phyloP scores from a whole-genome alignment of 2,888 invertebrate species.

The Stratiomys singularior region DNA sequence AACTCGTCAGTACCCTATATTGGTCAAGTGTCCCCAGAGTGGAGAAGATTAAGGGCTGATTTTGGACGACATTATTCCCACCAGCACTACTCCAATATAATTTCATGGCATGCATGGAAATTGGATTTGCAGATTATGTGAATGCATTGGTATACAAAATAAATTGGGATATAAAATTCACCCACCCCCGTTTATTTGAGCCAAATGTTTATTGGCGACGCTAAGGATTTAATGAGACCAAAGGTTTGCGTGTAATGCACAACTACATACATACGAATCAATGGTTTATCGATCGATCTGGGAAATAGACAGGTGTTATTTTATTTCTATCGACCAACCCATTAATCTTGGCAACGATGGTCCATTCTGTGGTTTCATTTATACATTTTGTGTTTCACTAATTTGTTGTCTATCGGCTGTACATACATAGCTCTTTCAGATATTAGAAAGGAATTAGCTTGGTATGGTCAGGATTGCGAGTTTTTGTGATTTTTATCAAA shows the following conservation, averaged over 20 bases:
- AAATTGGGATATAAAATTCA: constrained; percentile 7
- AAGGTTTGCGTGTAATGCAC: constrained; percentile 7
- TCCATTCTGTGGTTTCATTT: constrained; percentile 32
- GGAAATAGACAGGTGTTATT: constrained; percentile 29
- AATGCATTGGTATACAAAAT: not conserved
- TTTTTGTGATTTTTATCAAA: too few species aligned
- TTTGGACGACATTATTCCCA: constrained; percentile 17
- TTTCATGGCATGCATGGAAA: not conserved
- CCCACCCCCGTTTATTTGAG: not conserved
- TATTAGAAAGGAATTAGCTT: too few species aligned
- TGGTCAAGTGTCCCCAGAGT: not conserved
- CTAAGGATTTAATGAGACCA: constrained; percentile 24
- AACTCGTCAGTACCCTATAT: not conserved
- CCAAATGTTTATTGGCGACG: constrained; percentile 16
- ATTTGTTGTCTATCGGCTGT: too few species aligned
- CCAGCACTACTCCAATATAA: not conserved
- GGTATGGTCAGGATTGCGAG: too few species aligned
- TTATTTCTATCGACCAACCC: not conserved
- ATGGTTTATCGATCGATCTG: constrained; percentile 16
- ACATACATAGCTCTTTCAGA: too few species aligned
- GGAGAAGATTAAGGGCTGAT: constrained; percentile 19
- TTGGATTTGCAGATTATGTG: not conserved
- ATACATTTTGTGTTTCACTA: constrained; percentile 6
- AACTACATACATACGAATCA: constrained; percentile 27
- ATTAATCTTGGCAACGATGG: constrained; percentile 11